Evolutionary conservation across 2,888 invertebrate genomes (phyloP).

Genomic region (Drosophila greeni): DNA sequence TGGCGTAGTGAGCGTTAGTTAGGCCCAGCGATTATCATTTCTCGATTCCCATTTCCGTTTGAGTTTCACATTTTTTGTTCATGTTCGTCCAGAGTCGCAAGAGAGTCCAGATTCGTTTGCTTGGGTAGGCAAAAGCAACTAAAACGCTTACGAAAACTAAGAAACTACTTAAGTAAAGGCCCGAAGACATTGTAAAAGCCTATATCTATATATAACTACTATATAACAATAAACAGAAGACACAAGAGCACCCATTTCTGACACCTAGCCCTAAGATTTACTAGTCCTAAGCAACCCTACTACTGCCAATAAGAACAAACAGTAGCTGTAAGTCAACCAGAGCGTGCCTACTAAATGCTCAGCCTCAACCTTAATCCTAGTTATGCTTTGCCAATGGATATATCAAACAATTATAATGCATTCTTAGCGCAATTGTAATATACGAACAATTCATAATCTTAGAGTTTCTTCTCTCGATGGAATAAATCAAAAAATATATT

Average conservation of each 20-base stretch:
- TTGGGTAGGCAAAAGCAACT: constrained; percentile 70
- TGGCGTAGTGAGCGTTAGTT: constrained; percentile 56
- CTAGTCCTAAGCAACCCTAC: constrained; percentile 50
- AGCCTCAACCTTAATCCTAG: constrained; percentile 31
- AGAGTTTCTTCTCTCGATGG: constrained; percentile 37
- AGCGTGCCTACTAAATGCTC: constrained; percentile 43
- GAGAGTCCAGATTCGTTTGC: constrained; percentile 64
- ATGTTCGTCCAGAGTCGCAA: constrained; percentile 32
- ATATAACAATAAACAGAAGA: constrained; percentile 52
- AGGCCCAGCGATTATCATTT: constrained; percentile 32
- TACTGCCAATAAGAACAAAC: constrained; percentile 79
- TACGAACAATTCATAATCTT: constrained; percentile 44
- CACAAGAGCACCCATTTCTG: constrained; percentile 73
- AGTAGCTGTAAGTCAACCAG: constrained; percentile 75
- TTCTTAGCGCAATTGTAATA: constrained; percentile 60
- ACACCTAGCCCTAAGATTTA: constrained; percentile 35
- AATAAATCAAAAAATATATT: constrained; percentile 72
- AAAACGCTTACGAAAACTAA: constrained; percentile 34
- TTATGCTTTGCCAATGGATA: constrained; percentile 46
- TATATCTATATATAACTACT: constrained; percentile 20
- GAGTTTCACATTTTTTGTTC: constrained; percentile 20
- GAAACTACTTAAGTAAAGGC: constrained; percentile 24
- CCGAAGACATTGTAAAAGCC: constrained; percentile 27
- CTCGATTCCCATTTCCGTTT: constrained; percentile 29
- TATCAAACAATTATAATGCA: constrained; percentile 30